Base-by-base conservation (phyloP, 2,888 invertebrate genomes). In the Lumbricus terrestris region DNA sequence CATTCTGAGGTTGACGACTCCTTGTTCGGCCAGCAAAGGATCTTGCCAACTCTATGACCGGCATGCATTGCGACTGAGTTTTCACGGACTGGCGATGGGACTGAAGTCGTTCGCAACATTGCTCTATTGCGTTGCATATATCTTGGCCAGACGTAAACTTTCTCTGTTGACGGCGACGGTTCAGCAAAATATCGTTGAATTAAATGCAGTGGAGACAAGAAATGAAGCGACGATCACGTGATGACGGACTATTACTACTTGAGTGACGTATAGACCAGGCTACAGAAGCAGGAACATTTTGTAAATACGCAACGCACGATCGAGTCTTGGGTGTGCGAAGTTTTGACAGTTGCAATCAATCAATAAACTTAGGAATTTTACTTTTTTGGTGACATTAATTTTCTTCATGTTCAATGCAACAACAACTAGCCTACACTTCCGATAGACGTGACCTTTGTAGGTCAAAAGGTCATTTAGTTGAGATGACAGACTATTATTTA, bases 31-130 rank as follows among this genome's bases (percentile, higher is more conserved):
- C 37, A 47, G 85, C 29, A 69, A 40, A 16, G 90, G 90, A 33
- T 35, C 37, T 5, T 90, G 90, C 47, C 47, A 89, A 88, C 89
- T 85, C 35, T 90, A 90, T 47, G 90, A 90, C 85, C 89, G 89
- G 35, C 69, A 34, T 23, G 37, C 33, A 1, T 69, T 89, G 33
- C 89, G 90, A 54, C 54, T 89, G n/a, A 82, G 18, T 23, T 83
- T 83, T 4, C 83, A 83, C 83, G 83, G 83, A 35, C 33, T 83
- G 20, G 20, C 83, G 29, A 35, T 83, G 0, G 83, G 83, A 33
- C 6, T 83, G n/a, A 83, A 35, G 15, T 16, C 83, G 0, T 8
- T 83, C 11, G 2, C 83, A 5, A 83, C 83, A 15, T 3, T 83
- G 11, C 33, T 83, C 16, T n/a, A 34, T 35, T 83, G 23, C 83